phyloP scores from a whole-genome alignment of 2,113 vertebrate genomes.

The Mirza zaza region DNA sequence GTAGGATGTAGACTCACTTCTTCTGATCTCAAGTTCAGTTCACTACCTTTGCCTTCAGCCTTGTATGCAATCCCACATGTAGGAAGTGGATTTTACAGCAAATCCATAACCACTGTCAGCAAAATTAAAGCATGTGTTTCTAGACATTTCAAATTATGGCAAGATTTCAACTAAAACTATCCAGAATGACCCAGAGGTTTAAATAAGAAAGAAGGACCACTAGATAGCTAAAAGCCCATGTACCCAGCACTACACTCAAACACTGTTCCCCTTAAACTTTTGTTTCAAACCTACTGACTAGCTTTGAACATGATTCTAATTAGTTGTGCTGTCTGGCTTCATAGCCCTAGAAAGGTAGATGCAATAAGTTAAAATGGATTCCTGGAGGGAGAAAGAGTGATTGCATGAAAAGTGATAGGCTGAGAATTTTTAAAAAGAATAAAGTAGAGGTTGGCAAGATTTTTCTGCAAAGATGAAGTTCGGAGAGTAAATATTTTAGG shows the following conservation, averaged over 20 bases:
- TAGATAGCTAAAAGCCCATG: neutral
- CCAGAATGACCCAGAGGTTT: neutral
- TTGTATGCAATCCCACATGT: accelerated
- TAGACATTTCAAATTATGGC: neutral
- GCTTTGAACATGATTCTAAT: neutral
- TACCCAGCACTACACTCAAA: neutral
- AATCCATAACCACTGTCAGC: neutral
- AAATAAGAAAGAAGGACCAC: neutral
- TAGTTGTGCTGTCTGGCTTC: neutral
- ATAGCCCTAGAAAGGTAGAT: neutral
- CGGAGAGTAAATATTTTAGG: neutral
- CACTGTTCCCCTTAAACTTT: neutral
- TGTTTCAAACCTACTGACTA: neutral
- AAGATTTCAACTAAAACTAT: neutral
- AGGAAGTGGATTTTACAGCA: neutral
- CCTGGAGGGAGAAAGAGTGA: neutral
- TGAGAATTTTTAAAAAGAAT: neutral
- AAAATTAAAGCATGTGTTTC: neutral
- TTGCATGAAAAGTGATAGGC: neutral
- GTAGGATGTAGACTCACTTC: neutral
- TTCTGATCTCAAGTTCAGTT: neutral
- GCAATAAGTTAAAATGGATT: neutral
- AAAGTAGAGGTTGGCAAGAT: neutral
- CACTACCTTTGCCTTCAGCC: neutral
- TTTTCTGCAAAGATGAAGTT: neutral